phyloP scores from a whole-genome alignment of 2,888 invertebrate genomes.

The Orthonychiurus folsomi region DNA sequence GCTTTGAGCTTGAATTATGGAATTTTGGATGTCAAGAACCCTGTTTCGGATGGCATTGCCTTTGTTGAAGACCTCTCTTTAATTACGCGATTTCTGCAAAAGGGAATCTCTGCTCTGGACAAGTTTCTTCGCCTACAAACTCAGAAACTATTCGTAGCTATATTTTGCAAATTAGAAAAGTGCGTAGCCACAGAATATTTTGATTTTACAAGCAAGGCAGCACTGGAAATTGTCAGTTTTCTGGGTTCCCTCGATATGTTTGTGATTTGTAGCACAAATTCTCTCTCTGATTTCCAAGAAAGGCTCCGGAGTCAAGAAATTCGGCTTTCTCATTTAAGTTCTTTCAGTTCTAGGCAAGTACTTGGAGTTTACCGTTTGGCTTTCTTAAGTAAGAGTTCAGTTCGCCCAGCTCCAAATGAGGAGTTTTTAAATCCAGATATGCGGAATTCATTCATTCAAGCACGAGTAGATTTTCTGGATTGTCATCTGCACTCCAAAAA shows the following conservation, averaged over 20 bases:
- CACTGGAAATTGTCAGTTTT: neutral
- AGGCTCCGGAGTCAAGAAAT: neutral
- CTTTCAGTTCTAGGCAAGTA: too few species aligned
- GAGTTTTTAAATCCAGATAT: too few species aligned
- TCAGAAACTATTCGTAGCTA: conserved; percentile 16
- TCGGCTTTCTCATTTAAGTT: too few species aligned
- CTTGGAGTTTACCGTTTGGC: too few species aligned
- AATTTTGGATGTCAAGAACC: conserved; percentile 2
- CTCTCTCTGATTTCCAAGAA: too few species aligned
- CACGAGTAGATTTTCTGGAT: too few species aligned
- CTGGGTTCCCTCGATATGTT: neutral
- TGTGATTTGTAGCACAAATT: neutral
- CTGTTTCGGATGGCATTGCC: too few species aligned
- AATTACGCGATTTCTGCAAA: neutral
- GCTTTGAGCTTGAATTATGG: neutral
- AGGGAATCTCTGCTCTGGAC: conserved; percentile 15
- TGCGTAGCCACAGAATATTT: neutral
- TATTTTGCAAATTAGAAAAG: neutral
- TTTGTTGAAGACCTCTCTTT: too few species aligned
- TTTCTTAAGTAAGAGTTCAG: too few species aligned
- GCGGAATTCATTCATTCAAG: too few species aligned
- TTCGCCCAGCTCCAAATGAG: too few species aligned
- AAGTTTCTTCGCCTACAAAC: conserved; percentile 17
- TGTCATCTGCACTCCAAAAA: too few species aligned
- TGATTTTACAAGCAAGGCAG: neutral